Evolutionary conservation across 2,797 vertebrate species (phyloP).

Genomic region (Parauchenoglanis ngamensis): DNA sequence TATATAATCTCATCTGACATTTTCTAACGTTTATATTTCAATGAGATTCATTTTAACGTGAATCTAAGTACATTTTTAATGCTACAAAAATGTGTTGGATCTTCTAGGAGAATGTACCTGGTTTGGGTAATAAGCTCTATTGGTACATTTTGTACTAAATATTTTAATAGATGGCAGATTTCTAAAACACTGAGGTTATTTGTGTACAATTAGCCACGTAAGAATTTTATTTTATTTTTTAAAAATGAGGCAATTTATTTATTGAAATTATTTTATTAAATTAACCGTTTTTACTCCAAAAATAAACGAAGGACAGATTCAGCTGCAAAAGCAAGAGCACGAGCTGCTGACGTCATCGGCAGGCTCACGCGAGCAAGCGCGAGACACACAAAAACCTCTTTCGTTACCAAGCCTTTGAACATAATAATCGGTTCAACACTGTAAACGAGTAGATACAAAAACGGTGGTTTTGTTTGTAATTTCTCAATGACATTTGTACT

Average conservation of each 20-base stretch:
- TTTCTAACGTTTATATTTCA: background rate
- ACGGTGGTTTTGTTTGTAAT: background rate
- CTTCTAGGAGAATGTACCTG: background rate
- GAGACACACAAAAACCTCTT: background rate
- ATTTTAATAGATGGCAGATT: background rate
- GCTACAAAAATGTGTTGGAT: background rate
- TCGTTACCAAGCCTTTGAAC: background rate
- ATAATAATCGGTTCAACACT: background rate
- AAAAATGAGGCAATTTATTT: background rate
- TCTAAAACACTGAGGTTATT: background rate
- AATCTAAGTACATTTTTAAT: background rate
- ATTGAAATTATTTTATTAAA: background rate
- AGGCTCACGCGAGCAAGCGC: conserved; percentile 1
- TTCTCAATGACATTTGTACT: background rate
- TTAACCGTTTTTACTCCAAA: background rate
- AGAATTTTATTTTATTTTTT: background rate
- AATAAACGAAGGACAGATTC: background rate
- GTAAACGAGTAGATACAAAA: background rate
- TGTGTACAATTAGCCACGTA: background rate
- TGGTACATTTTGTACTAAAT: background rate
- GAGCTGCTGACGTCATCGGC: conserved; percentile 2
- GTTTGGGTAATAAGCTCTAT: background rate
- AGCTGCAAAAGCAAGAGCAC: background rate
- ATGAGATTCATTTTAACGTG: background rate
- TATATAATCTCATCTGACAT: background rate